Conservation (phyloP, 2,113 vertebrate genomes). For the Cromileptes altivelis region DNA sequence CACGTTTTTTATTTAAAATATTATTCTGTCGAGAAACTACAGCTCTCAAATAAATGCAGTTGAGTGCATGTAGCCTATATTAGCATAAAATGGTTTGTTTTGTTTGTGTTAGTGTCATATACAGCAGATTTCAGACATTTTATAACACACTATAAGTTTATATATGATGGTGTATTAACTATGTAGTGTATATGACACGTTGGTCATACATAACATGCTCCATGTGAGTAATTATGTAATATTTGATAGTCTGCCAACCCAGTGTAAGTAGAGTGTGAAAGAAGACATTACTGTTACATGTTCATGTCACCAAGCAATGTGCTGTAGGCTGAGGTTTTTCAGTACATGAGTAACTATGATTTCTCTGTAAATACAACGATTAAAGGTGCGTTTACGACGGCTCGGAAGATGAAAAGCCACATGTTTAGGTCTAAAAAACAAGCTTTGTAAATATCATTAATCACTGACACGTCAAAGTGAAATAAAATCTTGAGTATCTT, state of each 20-base stretch:
- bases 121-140: background rate
- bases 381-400: background rate
- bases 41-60: background rate
- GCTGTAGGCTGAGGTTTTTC: background rate
- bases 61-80: background rate
- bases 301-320: background rate
- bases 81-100: background rate
- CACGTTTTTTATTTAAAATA: no score
- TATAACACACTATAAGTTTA: background rate
- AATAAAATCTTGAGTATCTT: background rate
- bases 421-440: background rate
- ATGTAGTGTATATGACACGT: background rate
- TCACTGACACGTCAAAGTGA: background rate
- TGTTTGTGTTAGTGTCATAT: background rate
- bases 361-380: background rate
- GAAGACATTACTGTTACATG: background rate
- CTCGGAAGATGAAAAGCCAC: background rate
- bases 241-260: background rate
- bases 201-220: background rate
- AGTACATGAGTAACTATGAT: background rate
- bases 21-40: no score
- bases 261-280: background rate
- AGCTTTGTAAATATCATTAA: background rate
- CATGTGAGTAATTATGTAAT: constrained; percentile 9
- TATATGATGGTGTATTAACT: background rate